These are phyloP conservation scores for Hyla sarda DNA, from an alignment of 2,113 vertebrate species.

Conservation along the genomic window DNA sequence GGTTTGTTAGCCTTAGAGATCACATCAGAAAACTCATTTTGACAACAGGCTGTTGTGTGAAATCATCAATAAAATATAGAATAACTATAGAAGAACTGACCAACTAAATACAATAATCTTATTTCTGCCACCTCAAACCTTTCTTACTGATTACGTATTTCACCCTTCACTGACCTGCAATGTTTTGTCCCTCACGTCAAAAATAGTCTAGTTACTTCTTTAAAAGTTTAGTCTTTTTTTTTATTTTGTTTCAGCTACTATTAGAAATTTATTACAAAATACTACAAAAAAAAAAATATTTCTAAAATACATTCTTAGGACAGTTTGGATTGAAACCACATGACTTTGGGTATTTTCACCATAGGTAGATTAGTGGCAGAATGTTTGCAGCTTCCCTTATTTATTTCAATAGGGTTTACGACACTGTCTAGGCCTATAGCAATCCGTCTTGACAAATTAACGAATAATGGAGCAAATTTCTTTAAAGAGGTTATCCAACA, in stretches of 20 bases:
- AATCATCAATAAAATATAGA: slow-evolving; percentile 55
- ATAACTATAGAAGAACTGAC: neutral
- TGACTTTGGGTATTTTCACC: too few relatives aligned
- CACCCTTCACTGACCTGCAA: slow-evolving; percentile 21
- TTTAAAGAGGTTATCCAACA: too few relatives aligned
- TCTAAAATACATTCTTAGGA: too few relatives aligned
- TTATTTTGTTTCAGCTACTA: neutral
- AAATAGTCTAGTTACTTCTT: neutral
- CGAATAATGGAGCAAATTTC: too few relatives aligned
- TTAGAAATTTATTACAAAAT: too few relatives aligned
- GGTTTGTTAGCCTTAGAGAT: slow-evolving; percentile 40
- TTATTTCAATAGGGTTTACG: too few relatives aligned
- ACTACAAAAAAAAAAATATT: too few relatives aligned
- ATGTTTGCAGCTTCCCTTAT: too few relatives aligned
- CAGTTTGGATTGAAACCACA: too few relatives aligned
- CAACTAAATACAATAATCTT: slow-evolving; percentile 28
- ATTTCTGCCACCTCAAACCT: neutral
- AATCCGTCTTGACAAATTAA: too few relatives aligned
- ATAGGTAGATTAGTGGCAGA: too few relatives aligned
- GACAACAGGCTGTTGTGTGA: slow-evolving; percentile 40
- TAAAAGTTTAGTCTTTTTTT: neutral
- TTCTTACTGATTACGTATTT: slow-evolving; percentile 19
- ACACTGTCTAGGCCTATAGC: too few relatives aligned
- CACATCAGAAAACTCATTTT: slow-evolving; percentile 47
- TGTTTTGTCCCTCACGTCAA: neutral